Conservation (phyloP, 2,797 vertebrate genomes). For the Delichon dasypus region DNA sequence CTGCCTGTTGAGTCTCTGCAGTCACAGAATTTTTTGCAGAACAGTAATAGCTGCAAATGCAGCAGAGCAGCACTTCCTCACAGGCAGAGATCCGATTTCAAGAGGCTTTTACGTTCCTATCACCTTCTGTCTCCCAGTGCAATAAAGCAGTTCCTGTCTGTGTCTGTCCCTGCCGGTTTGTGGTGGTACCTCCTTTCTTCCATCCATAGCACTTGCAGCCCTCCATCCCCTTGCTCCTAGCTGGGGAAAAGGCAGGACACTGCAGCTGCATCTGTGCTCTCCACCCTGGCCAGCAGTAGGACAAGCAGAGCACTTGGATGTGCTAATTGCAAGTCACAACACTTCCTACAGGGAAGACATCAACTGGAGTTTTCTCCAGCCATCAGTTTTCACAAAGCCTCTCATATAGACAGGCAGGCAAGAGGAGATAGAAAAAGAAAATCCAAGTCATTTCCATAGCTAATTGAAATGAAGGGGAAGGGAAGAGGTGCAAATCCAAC, state of each 20-base stretch:
- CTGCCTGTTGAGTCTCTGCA: not conserved
- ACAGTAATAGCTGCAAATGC: not conserved
- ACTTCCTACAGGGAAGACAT: not conserved
- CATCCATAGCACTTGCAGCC: not conserved
- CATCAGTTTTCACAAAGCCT: not conserved
- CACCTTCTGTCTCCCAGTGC: not conserved
- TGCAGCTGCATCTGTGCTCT: not conserved
- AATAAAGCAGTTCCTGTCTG: not conserved
- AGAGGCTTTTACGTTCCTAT: not conserved
- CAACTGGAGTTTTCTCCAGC: not conserved
- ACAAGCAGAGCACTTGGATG: not conserved
- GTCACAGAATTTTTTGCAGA: not conserved
- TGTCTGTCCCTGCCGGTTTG: not conserved
- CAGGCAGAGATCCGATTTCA: not conserved
- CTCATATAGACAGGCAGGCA: not conserved
- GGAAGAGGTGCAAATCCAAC: conserved; percentile 9
- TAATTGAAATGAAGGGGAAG: conserved; percentile 9
- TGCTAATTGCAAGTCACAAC: not conserved
- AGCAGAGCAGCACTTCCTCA: not conserved
- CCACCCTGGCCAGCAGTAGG: not conserved
- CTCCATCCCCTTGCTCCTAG: not conserved
- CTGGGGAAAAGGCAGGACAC: not conserved
- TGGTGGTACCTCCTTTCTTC: not conserved
- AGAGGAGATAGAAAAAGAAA: not conserved
- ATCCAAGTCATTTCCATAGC: not conserved